A percentile compares a stretch with the other conserved stretches of the same genome.
phyloP scores from a whole-genome alignment of 2,113 vertebrate species.

The Daphoenositta chrysoptera region DNA sequence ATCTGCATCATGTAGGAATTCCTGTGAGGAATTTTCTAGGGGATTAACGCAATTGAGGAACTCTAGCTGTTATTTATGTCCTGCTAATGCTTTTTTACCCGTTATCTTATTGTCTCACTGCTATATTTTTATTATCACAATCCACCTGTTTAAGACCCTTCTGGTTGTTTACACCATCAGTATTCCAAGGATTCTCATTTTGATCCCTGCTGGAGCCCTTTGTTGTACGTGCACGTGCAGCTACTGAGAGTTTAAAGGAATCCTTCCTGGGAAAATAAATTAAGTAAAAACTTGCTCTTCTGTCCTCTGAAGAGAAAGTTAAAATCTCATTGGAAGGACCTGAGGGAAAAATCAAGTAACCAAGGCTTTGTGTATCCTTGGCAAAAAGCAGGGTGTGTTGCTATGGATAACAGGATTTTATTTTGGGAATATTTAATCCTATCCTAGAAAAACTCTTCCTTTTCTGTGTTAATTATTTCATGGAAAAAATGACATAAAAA shows the following conservation, averaged over 20 bases:
- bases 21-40: background rate
- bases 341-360: background rate
- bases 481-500: background rate
- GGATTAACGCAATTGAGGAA: background rate
- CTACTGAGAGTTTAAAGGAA: background rate
- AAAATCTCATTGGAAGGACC: background rate
- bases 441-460: background rate
- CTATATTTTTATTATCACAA: background rate
- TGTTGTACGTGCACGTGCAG: accelerated
- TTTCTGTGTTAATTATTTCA: background rate
- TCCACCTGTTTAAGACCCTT: background rate
- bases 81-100: background rate
- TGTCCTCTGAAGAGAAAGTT: background rate
- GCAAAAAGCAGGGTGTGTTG: background rate
- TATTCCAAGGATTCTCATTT: background rate
- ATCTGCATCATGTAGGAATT: accelerated
- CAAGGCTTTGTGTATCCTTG: background rate
- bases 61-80: background rate
- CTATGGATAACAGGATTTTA: background rate
- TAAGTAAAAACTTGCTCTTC: background rate
- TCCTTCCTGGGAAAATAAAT: background rate
- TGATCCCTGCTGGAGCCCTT: background rate
- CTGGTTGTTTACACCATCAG: accelerated
- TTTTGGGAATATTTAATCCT: background rate
- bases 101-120: background rate